These are phyloP conservation scores for Holotrichia oblita DNA, from an alignment of 1,140 invertebrate species.

Conservation along the genomic window DNA sequence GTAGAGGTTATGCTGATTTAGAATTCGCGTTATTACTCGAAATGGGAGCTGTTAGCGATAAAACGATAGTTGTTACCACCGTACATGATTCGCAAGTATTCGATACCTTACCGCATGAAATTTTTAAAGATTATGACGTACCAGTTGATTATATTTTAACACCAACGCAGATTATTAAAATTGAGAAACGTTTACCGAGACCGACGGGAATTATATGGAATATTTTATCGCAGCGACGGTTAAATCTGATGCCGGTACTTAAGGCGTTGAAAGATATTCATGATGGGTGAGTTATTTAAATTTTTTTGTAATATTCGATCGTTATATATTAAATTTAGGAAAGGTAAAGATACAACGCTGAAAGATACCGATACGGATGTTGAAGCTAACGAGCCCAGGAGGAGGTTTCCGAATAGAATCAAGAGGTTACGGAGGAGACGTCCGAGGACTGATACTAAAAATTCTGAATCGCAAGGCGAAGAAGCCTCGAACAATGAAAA, in stretches of 20 bases:
- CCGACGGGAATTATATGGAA: constrained; percentile 81
- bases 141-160: constrained; percentile 87
- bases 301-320: background rate
- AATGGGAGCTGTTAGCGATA: constrained; percentile 76
- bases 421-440: constrained; percentile 43
- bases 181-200: constrained; percentile 68
- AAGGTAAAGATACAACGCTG: constrained; percentile 67
- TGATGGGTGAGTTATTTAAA: constrained; percentile 65
- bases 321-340: constrained; percentile 56
- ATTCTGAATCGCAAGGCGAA: constrained; percentile 45
- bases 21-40: constrained; percentile 83
- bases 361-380: constrained; percentile 74
- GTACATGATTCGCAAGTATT: constrained; percentile 87
- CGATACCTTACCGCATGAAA: constrained; percentile 73
- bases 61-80: constrained; percentile 79
- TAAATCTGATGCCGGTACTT: constrained; percentile 75
- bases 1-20: constrained; percentile 84
- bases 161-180: constrained; percentile 75
- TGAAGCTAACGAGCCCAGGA: constrained; percentile 63
- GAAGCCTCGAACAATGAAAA: constrained; percentile 41
- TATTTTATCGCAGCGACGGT: constrained; percentile 74
- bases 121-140: constrained; percentile 82
- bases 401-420: constrained; percentile 46
- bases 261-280: constrained; percentile 71
- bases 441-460: constrained; percentile 44